phyloP scores from a whole-genome alignment of 2,797 vertebrate species.

The Alosa sapidissima region DNA sequence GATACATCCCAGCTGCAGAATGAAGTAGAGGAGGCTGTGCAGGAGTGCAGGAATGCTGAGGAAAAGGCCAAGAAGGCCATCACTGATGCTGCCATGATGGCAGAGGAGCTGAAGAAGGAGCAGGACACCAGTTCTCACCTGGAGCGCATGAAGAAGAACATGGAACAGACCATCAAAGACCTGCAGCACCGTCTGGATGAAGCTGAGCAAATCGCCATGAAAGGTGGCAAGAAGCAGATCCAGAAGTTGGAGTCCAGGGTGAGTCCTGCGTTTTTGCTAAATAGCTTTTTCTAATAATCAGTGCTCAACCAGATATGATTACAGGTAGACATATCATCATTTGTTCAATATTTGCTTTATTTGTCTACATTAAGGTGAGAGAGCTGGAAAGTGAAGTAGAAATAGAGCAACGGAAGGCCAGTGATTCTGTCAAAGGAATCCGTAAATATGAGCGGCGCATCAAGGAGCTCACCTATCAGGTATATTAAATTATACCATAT shows the following conservation, averaged over 20 bases:
- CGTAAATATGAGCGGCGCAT: conserved; percentile 79
- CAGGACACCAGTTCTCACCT: conserved; percentile 66
- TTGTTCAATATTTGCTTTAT: neutral
- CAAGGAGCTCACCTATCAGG: conserved; percentile 82
- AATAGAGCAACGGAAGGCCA: conserved; percentile 79
- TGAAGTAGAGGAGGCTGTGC: conserved; percentile 73
- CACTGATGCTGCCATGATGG: conserved; percentile 68
- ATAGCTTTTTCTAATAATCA: neutral
- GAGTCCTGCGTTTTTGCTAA: conserved; percentile 4
- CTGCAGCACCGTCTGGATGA: conserved; percentile 79
- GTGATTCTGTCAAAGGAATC: conserved; percentile 83
- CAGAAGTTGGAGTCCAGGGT: conserved; percentile 86
- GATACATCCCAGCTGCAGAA: conserved; percentile 72
- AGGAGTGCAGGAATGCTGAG: conserved; percentile 72
- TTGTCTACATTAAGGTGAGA: conserved; percentile 70
- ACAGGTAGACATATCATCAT: too few species aligned
- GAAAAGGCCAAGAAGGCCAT: conserved; percentile 72
- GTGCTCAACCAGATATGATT: neutral
- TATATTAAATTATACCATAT: conserved; percentile 36
- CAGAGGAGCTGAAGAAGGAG: conserved; percentile 68
- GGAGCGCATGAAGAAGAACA: conserved; percentile 89
- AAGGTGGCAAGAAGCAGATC: conserved; percentile 89
- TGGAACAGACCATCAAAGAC: conserved; percentile 87
- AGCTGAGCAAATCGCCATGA: conserved; percentile 85
- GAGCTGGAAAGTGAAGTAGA: conserved; percentile 88